These are phyloP conservation scores for Cheilosia pagana DNA, from an alignment of 2,888 invertebrate species.

Conservation along the genomic window DNA sequence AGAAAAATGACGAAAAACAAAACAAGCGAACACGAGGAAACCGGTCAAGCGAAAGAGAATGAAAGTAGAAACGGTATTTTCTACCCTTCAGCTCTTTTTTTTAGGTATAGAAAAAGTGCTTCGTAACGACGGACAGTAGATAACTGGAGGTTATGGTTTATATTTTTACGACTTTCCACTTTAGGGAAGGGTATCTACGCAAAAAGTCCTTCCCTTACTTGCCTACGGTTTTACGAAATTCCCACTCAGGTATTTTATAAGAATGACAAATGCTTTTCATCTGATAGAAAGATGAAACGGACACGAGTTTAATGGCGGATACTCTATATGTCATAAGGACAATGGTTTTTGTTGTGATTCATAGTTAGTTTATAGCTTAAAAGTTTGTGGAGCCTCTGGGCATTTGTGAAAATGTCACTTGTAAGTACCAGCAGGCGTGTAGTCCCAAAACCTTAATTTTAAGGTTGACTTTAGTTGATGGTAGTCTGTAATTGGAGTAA, in stretches of 20 bases:
- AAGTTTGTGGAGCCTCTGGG: neutral
- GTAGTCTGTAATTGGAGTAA: conserved; percentile 13
- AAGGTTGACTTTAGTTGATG: conserved; percentile 30
- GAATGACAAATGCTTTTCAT: conserved; percentile 26
- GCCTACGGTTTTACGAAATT: conserved; percentile 32
- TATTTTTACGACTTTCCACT: conserved; percentile 16
- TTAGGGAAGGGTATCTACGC: neutral
- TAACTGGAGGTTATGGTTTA: conserved; percentile 15
- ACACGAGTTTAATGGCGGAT: conserved; percentile 3
- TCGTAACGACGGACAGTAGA: conserved; percentile 34
- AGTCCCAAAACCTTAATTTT: neutral
- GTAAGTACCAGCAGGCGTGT: neutral
- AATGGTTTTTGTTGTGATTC: conserved; percentile 9
- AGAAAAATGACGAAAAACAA: conserved; percentile 2
- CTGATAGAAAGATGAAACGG: conserved; percentile 24
- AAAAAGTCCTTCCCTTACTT: conserved; percentile 11
- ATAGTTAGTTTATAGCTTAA: conserved; percentile 2
- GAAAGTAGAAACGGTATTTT: conserved; percentile 41
- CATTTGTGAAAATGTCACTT: conserved; percentile 12
- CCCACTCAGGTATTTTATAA: conserved; percentile 33
- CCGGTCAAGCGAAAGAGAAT: conserved; percentile 41
- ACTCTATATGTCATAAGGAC: neutral
- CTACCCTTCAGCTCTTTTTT: conserved; percentile 29
- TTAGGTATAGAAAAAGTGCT: neutral
- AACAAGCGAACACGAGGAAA: conserved; percentile 18